These are phyloP conservation scores for Mimas tiliae DNA, from an alignment of 2,888 invertebrate genomes.

Conservation along the genomic window DNA sequence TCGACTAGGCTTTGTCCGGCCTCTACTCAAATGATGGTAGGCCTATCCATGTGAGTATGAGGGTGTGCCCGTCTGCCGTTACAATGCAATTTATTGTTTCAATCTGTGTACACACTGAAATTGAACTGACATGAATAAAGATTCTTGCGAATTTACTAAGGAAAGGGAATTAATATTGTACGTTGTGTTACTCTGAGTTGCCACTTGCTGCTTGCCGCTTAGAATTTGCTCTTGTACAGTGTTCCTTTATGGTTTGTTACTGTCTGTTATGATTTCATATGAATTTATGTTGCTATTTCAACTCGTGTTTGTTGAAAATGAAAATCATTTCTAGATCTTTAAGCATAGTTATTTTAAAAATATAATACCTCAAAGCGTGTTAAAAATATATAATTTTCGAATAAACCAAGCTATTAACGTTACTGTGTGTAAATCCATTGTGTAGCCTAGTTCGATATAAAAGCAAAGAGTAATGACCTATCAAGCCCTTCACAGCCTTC, in stretches of 20 bases:
- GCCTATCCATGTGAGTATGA: conserved; percentile 5
- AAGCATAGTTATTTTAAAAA: too few relatives aligned
- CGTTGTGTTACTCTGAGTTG: neutral
- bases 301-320: neutral
- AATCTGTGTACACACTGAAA: conserved; percentile 51
- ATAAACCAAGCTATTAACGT: too few relatives aligned
- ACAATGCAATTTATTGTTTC: conserved; percentile 72
- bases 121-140: conserved; percentile 59
- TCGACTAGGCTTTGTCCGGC: neutral
- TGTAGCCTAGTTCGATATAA: neutral
- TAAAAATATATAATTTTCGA: too few relatives aligned
- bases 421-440: too few relatives aligned
- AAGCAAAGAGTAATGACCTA: neutral
- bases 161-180: neutral
- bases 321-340: too few relatives aligned
- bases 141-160: conserved; percentile 19
- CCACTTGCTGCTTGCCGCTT: neutral
- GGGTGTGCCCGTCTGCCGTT: conserved; percentile 68
- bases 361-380: too few relatives aligned
- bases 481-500: too few relatives aligned
- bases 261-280: neutral
- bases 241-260: neutral
- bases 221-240: neutral
- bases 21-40: neutral
- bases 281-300: too few relatives aligned